Evolutionary conservation across 2,888 invertebrate genomes (phyloP).

Genomic region (Tachystola acroxantha): DNA sequence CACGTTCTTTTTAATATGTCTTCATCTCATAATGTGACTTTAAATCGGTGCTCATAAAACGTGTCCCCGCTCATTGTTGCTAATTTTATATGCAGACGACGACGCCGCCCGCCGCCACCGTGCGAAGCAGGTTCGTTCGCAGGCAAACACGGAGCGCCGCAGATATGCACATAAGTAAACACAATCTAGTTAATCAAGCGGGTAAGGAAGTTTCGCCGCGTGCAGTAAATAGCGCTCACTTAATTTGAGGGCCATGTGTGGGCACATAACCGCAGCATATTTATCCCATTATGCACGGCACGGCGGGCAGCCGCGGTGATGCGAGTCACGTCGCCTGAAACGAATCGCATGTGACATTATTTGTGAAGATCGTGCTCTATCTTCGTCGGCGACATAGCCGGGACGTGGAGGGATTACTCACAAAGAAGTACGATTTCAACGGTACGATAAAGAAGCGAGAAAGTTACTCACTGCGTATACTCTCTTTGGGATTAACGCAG

Average conservation of each 20-base stretch:
- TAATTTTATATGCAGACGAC: constrained; percentile 29
- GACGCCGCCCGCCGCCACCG: no score
- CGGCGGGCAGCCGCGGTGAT: constrained; percentile 62
- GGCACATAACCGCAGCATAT: constrained; percentile 74
- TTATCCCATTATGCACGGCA: constrained; percentile 77
- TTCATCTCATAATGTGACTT: constrained; percentile 10
- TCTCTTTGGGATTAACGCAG: constrained; percentile 65
- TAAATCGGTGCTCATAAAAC: constrained; percentile 16
- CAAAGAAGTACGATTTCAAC: constrained; percentile 77
- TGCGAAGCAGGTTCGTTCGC: constrained; percentile 12
- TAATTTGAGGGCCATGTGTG: constrained; percentile 74
- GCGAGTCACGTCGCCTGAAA: constrained; percentile 76
- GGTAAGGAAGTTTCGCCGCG: constrained; percentile 58
- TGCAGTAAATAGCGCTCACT: constrained; percentile 70
- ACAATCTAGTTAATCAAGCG: constrained; percentile 66
- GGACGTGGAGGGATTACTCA: constrained; percentile 77
- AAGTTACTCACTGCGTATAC: constrained; percentile 62
- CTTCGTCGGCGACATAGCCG: constrained; percentile 75
- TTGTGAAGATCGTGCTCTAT: constrained; percentile 79
- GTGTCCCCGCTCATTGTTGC: constrained; percentile 22
- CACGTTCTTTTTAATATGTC: no score
- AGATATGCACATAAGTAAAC: constrained; percentile 31
- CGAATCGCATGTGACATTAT: constrained; percentile 79
- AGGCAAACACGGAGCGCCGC: constrained; percentile 22
- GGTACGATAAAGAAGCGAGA: constrained; percentile 73